Conservation (phyloP, 2,888 invertebrate species). For the Diaphora mendica region DNA sequence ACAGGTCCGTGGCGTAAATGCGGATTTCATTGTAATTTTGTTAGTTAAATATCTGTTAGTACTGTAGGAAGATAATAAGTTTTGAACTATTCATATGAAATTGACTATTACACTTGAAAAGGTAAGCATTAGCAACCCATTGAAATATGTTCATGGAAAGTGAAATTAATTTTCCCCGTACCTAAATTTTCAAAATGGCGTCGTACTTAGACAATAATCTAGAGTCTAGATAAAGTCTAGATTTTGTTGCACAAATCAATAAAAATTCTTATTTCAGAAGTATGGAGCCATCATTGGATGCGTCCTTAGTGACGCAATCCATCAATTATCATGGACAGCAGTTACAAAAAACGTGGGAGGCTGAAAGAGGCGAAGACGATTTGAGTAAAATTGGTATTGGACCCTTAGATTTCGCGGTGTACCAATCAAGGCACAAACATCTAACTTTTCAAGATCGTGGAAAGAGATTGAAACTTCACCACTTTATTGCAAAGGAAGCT, state of each 20-base stretch:
- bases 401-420: constrained; percentile 90
- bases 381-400: constrained; percentile 87
- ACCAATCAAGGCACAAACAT: constrained; percentile 92
- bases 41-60: not conserved
- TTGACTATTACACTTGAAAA: not conserved
- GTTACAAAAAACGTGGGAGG: constrained; percentile 95
- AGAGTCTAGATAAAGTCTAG: too few species aligned
- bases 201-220: constrained; percentile 17
- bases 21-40: not conserved
- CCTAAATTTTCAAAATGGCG: constrained; percentile 50
- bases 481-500: constrained; percentile 95
- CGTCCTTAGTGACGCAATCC: constrained; percentile 88
- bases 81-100: not conserved
- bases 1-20: not conserved
- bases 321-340: constrained; percentile 95
- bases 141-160: not conserved
- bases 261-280: constrained; percentile 45
- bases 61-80: not conserved
- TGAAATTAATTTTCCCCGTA: not conserved
- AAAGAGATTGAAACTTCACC: constrained; percentile 93
- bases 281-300: constrained; percentile 81
- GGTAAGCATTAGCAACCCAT: constrained; percentile 10
- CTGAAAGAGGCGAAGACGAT: constrained; percentile 92
- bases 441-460: constrained; percentile 94
- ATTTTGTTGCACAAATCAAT: constrained; percentile 20